Base-by-base conservation (phyloP, 1,140 invertebrate species). In the Lanistes nyassanus region DNA sequence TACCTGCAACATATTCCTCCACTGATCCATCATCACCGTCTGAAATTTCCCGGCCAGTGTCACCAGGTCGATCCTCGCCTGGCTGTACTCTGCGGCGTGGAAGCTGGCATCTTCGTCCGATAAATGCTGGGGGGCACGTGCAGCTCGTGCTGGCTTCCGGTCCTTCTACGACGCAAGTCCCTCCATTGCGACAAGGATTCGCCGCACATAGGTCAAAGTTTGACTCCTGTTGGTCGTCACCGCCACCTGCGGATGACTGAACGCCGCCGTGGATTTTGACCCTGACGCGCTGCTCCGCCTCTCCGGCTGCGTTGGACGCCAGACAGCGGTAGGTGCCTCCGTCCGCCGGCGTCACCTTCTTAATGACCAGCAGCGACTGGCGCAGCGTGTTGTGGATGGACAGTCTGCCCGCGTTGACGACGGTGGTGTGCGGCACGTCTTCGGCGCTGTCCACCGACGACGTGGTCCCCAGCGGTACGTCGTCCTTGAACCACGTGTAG, bases 401-500 rank as follows among this genome's bases (percentile, higher is more conserved):
- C 70, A 72, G 37, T 26, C 42, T 47, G 0, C 9, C 42, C 5
- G 42, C 42, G 42, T 9, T 47, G 42, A 47, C 42, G 19, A 42
- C 39, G 39, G 39, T 6, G 39, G 39, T 6, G 13, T n/a, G n/a
- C n/a, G n/a, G n/a, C n/a, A n/a, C n/a, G n/a, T 42, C 39, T 13
- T 47, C 42, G 42, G 42, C 5, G n/a, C n/a, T n/a, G n/a, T n/a
- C n/a, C 19, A 16, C 9, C 19, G 42, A 39, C 34, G 64, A 39
- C 36, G 64, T 36, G 3, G 34, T n/a, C 34, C 26, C 19, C 31
- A 72, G 55, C 2, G 37, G 11, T 21, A 29, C 23, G 19, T 55
- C 70, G 56, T 72, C 56, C n/a, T 72, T 72, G 51, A 60, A 26
- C 70, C 70, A 72, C 4, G 55, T 58, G 70, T 72, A 72, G n/a